phyloP scores from a whole-genome alignment of 2,113 vertebrate species.

The Cettia cetti region DNA sequence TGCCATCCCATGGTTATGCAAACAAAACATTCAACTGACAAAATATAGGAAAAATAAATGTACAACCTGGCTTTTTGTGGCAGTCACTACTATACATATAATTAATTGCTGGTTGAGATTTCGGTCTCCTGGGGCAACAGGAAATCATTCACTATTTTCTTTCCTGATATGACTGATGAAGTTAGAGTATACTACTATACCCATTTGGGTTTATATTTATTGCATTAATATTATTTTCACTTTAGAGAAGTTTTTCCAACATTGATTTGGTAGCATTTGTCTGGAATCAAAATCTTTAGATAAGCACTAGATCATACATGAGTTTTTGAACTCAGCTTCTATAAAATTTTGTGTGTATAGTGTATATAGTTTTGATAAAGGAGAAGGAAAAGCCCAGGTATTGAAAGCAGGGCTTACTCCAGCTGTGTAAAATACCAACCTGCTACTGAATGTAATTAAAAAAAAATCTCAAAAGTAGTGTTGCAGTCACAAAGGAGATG shows the following conservation, averaged over 20 bases:
- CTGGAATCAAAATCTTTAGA: background rate
- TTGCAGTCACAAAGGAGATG: background rate
- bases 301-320: background rate
- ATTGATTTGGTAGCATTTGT: background rate
- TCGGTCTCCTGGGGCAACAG: background rate
- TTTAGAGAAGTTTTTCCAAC: background rate
- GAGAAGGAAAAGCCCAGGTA: background rate
- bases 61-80: background rate
- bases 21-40: background rate
- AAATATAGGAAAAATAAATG: constrained; percentile 25
- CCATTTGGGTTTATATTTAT: background rate
- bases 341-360: background rate
- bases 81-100: background rate
- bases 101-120: background rate
- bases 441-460: background rate
- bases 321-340: background rate
- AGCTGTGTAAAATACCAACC: background rate
- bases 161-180: background rate
- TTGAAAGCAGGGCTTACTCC: background rate
- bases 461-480: background rate
- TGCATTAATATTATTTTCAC: background rate
- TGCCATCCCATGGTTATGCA: background rate
- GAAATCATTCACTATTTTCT: constrained; percentile 18
- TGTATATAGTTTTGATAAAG: background rate
- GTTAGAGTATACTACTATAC: background rate